Base-by-base conservation (phyloP, 2,797 vertebrate species). In the Phalanger gymnotis region DNA sequence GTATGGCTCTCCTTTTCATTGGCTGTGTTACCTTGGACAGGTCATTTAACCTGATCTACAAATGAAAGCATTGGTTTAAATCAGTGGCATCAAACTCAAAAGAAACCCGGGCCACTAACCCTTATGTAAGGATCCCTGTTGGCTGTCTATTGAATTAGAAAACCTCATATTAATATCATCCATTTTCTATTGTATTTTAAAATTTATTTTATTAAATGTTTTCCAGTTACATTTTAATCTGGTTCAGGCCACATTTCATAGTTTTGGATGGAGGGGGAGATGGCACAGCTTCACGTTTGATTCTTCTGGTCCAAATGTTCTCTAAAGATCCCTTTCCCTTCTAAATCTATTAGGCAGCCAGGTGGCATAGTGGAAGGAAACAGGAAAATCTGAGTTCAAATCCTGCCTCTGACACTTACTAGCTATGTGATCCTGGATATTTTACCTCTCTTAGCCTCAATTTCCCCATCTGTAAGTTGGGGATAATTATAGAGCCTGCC, bases 391-490 rank as follows among this genome's bases (percentile, higher is more conserved):
- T 0, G 89, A 54, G 22, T 93, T 96, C 1, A 0, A 92, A 55
- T 47, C 56, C 66, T 0, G 22, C 52, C 87, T 30, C 89, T 56
- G 91, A 27, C 4, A 2, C 30, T 89, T 66, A 34, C 5, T 89
- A 12, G 57, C 66, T 90, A 22, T 87, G 90, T 56, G 57, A 57
- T 47, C 92, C 91, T 53, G 27, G 53, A 9, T 12, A 30, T 27
- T 54, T 54, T 10, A 0, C n/a, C 25, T 54, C 25, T 7, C 11
- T 90, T 96, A 14, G 90, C 31, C 40, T 16, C 3, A n/a, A 7
- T 56, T 91, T 53, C 93, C 94, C 53, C 73, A 92, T 92, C 95
- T 94, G 93, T 95, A 54, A 96, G 96, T 94, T 90, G 94, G 94
- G 93, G 92, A 61, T 51, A 95, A 58, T 34, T 53, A 51, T 12